Percentiles rank a stretch among this genome's conserved stretches.
These are phyloP conservation scores for Bufo gargarizans DNA, from an alignment of 2,113 vertebrate species.

Conservation along the genomic window DNA sequence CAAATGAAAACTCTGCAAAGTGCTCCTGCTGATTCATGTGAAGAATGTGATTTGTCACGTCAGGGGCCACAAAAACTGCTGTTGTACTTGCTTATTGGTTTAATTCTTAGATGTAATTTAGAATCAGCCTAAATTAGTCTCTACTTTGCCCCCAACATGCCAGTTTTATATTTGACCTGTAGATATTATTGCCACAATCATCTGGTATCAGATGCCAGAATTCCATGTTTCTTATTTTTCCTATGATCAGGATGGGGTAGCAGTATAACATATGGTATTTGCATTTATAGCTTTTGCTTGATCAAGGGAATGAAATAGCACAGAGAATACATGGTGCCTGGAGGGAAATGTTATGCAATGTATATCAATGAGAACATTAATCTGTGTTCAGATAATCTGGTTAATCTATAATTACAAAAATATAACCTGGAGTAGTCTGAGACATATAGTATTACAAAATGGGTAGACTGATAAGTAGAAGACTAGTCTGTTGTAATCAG, in stretches of 20 bases:
- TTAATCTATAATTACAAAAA: neutral
- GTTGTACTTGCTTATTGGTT: neutral
- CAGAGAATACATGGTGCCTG: too few relatives aligned
- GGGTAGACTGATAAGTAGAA: neutral
- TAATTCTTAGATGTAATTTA: neutral
- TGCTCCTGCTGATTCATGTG: constrained; percentile 10
- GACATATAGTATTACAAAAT: neutral
- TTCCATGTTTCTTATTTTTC: neutral
- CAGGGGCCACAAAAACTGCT: neutral
- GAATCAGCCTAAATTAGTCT: neutral
- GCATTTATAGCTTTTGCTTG: too few relatives aligned
- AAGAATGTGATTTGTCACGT: constrained; percentile 18
- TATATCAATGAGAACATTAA: neutral
- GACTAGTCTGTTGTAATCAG: neutral
- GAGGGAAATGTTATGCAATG: too few relatives aligned
- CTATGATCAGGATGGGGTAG: neutral
- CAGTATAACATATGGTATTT: neutral
- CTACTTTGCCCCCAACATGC: too few relatives aligned
- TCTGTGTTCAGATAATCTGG: neutral
- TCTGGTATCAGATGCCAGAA: neutral
- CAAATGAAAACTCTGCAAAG: constrained; percentile 26
- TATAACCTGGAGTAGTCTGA: neutral
- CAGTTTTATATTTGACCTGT: neutral
- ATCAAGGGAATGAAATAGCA: too few relatives aligned
- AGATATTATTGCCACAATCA: neutral